A percentile compares a stretch with the other conserved stretches of the same genome.
phyloP scores from a whole-genome alignment of 2,888 invertebrate genomes.

The Melipona bicolor region DNA sequence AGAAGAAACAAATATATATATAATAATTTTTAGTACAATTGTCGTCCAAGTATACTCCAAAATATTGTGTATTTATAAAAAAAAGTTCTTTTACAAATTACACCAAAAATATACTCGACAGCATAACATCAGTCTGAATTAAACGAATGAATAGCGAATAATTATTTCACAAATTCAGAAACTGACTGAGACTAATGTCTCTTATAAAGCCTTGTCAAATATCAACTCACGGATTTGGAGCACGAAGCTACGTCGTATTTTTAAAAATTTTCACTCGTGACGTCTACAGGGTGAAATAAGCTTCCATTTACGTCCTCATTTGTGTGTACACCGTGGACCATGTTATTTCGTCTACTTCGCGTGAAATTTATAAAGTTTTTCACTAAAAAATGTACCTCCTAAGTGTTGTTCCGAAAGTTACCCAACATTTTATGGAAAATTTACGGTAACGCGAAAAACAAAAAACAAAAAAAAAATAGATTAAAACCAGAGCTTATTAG shows the following conservation, averaged over 20 bases:
- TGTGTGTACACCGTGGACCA: constrained; percentile 8
- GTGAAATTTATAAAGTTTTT: constrained; percentile 30
- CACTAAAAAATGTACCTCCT: constrained; percentile 22
- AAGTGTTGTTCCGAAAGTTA: constrained; percentile 25
- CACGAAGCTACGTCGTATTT: constrained; percentile 14
- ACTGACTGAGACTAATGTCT: constrained; percentile 38
- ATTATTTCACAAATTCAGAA: too few relatives aligned
- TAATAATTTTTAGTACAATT: too few relatives aligned
- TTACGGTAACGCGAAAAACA: constrained; percentile 7
- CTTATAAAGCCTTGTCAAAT: constrained; percentile 45
- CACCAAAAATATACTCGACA: too few relatives aligned
- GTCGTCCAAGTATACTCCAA: too few relatives aligned
- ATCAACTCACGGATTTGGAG: constrained; percentile 45
- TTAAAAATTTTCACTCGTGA: constrained; percentile 38
- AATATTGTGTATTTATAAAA: too few relatives aligned
- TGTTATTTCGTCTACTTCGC: constrained; percentile 8
- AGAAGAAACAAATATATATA: too few relatives aligned
- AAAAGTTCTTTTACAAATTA: too few relatives aligned
- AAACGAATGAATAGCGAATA: too few relatives aligned
- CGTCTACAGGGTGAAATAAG: constrained; percentile 42
- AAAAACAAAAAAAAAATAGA: background rate
- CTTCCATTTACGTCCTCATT: constrained; percentile 45
- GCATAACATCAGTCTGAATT: too few relatives aligned
- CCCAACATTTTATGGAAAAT: constrained; percentile 23
- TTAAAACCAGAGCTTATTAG: too few relatives aligned